Base-by-base conservation (phyloP, 2,113 vertebrate species). In the Toxotes jaculatrix region DNA sequence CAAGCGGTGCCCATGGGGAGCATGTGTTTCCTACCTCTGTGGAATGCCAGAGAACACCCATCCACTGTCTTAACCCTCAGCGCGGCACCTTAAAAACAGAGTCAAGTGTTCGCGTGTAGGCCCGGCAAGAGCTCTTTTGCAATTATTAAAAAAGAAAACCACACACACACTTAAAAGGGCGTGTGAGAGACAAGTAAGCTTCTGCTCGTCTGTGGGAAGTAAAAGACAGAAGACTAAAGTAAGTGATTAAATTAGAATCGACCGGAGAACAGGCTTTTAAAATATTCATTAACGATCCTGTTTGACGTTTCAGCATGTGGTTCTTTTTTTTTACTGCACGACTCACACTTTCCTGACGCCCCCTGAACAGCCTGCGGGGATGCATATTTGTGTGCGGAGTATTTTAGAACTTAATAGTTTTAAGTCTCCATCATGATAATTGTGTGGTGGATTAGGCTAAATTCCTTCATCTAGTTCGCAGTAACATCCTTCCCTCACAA, bases 1-100 rank as follows among this genome's bases (percentile, higher is more conserved):
- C 66, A 80, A 88, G 89, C 74, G 67, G 84, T 94, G 93, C 94
- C 91, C 90, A 86, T 84, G 88, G 91, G 94, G 93, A 92, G 80
- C 74, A 77, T 86, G 86, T 83, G 92, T 90, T 94, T 93, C 93
- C 91, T 93, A 88, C 84, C 77, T 84, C 85, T 80, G 64, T 70
- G 77, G 84, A 90, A 89, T 80, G 85, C 88, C 87, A 87, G 81
- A 89, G 77, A 91, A 87, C 87, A 85, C 59, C 84, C 78, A 57
- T 17, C 68, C 65, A 60, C 12, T 27, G 57, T 83, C 73, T 63
- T 49, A 65, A 66, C 45, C 64, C 59, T 64, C 49, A 51, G 56
- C 42, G 23, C 4, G 4, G 51, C 66, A 79, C 69, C 78, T 7
- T 9, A 47, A 79, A 27, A 74, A 75, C 55, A 49, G 34, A 80